These are phyloP conservation scores for Himalopsyche phryganea DNA, from an alignment of 1,140 invertebrate species.

Conservation along the genomic window DNA sequence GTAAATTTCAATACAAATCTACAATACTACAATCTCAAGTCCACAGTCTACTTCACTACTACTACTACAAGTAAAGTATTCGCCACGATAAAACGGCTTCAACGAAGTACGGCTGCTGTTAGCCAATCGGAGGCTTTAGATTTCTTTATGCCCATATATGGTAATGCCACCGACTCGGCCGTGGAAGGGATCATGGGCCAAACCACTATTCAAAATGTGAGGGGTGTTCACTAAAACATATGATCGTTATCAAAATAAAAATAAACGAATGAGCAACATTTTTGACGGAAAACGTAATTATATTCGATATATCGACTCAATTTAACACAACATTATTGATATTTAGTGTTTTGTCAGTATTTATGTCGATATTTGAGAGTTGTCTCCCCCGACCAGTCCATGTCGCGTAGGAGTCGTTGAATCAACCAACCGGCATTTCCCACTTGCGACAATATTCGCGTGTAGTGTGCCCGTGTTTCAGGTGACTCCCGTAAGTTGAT, in stretches of 20 bases:
- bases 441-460: slow-evolving; percentile 28
- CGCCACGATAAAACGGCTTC: neutral
- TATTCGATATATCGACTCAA: neutral
- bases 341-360: no score
- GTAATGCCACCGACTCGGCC: slow-evolving; percentile 22
- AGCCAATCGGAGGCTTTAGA: slow-evolving; percentile 14
- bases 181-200: slow-evolving; percentile 18
- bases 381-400: slow-evolving; percentile 16
- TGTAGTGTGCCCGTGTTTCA: slow-evolving; percentile 18
- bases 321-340: neutral
- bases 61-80: slow-evolving; percentile 3
- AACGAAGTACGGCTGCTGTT: slow-evolving; percentile 3
- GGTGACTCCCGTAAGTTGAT: slow-evolving; percentile 16
- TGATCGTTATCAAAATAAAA: slow-evolving; percentile 14
- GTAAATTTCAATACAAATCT: neutral
- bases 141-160: slow-evolving; percentile 29
- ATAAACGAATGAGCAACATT: no score
- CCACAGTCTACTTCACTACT: slow-evolving; percentile 14
- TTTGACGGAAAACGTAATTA: neutral
- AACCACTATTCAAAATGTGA: slow-evolving; percentile 17
- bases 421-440: slow-evolving; percentile 20
- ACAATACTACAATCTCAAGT: slow-evolving; percentile 1
- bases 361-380: neutral
- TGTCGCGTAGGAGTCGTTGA: slow-evolving; percentile 15
- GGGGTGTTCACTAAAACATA: slow-evolving; percentile 18